Evolutionary conservation across 1,140 invertebrate species (phyloP), one percentile per base, ranked within the genome.

Genomic region (Bombus waltoni): DNA sequence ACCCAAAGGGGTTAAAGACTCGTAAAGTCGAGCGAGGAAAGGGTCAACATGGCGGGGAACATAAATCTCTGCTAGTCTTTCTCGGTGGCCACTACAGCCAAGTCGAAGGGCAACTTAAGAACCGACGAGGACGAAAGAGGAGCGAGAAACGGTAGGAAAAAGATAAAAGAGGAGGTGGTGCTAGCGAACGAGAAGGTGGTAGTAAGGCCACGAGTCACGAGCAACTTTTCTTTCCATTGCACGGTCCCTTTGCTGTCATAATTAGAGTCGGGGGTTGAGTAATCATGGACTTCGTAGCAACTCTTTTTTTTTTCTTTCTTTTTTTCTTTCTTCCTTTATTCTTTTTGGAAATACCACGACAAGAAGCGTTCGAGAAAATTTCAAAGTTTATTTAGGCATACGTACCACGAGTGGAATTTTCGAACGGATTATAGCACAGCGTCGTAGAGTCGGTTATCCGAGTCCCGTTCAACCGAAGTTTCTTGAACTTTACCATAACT

Each of bases 1-100:
- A 53, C 65, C 22, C 32, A 28, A 83, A 73, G 68, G 66, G 65
- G 70, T 80, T 85, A 72, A 80, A 81, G 78, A 44, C 57, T 70
- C 78, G 83, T 85, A 57, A 85, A 85, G 72, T 57, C n/a, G 59
- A 68, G 66, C 59, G 68, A 22, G 42, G 47, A 62, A 15, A 32
- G 76, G 81, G 65, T 88, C 79, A 85, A 84, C 68, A 88, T 81
- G 81, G 76, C 81, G 68, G 78, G 38, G 38, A 44, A 47, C 47
- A 80, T 87, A 87, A 89, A 88, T 89, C 87, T 88, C 44, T 47
- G 44, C 42, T 66, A 66, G 83, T 88, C 76, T 8, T 83, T 83
- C 74, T 87, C 70, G 81, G 75, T 76, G 68, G 25, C 38, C 74
- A 44, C 57, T 25, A 40, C 38, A 38, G 1, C 25, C 38, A 25